phyloP scores from a whole-genome alignment of 37 sponge, comb jelly and placozoan genomes.

The Mnemiopsis leidyi region DNA sequence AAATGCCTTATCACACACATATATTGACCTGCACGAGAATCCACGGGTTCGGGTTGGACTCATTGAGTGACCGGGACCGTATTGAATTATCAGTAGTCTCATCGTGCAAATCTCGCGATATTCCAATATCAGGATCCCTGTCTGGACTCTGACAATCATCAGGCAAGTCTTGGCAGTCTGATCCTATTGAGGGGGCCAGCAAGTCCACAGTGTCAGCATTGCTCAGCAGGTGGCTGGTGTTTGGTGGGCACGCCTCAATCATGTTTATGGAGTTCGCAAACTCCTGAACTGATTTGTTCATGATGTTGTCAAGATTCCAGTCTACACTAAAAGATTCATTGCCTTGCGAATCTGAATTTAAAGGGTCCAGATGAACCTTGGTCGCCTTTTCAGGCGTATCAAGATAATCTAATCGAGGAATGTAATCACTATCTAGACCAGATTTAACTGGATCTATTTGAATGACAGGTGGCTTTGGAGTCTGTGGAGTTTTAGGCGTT shows the following conservation, averaged over 20 bases:
- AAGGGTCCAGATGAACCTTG: background rate
- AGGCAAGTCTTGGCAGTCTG: background rate
- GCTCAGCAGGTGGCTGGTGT: background rate
- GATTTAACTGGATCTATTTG: background rate
- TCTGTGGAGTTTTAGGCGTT: conserved; percentile 36
- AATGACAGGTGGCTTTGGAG: conserved; percentile 1
- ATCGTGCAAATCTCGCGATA: too few relatives aligned
- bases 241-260: background rate
- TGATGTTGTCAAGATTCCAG: background rate
- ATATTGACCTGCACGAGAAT: background rate
- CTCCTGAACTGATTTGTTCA: background rate
- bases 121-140: too few relatives aligned
- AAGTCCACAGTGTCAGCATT: background rate
- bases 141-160: background rate
- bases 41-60: background rate
- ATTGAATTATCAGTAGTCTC: background rate
- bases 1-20: background rate
- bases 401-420: background rate
- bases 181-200: background rate
- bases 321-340: background rate
- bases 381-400: background rate
- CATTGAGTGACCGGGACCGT: background rate
- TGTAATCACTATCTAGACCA: background rate
- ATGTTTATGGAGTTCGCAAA: background rate
- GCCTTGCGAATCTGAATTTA: background rate